phyloP scores from a whole-genome alignment of 2,797 vertebrate genomes.

The Siniperca undulata region DNA sequence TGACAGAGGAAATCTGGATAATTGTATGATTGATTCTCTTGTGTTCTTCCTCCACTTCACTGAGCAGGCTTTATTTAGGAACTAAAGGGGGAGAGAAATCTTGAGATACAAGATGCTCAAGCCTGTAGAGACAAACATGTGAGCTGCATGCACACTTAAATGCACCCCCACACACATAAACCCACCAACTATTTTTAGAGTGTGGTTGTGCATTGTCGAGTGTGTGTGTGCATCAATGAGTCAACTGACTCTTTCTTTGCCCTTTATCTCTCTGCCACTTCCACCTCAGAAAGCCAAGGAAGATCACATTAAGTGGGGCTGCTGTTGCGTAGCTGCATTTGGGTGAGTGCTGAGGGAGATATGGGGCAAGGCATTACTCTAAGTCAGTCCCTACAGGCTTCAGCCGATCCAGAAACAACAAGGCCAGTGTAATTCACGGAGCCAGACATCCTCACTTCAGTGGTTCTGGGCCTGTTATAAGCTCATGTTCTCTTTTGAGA shows the following conservation, averaged over 20 bases:
- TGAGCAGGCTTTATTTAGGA: conserved; percentile 79
- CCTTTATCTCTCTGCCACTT: conserved; percentile 81
- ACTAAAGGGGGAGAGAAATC: conserved; percentile 71
- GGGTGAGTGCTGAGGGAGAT: conserved; percentile 82
- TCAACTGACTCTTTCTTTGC: conserved; percentile 78
- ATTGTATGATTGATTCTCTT: conserved; percentile 85
- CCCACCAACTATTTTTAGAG: conserved; percentile 72
- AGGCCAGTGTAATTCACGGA: conserved; percentile 81
- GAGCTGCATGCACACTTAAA: conserved; percentile 62
- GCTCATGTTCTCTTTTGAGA: conserved; percentile 67
- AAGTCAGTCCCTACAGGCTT: conserved; percentile 82
- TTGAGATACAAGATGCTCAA: conserved; percentile 68
- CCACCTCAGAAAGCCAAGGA: conserved; percentile 79
- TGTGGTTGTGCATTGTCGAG: conserved; percentile 56
- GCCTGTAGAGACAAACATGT: conserved; percentile 62
- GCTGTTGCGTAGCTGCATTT: conserved; percentile 81
- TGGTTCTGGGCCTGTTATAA: conserved; percentile 74
- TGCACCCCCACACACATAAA: conserved; percentile 54
- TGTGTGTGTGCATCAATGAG: conserved; percentile 71
- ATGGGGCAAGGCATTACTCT: conserved; percentile 83
- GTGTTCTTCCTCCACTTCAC: conserved; percentile 78
- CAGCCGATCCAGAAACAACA: conserved; percentile 82
- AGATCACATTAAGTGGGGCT: conserved; percentile 85
- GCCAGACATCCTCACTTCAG: conserved; percentile 80
- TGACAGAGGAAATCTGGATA: conserved; percentile 84